Percentiles rank a stretch among this genome's conserved stretches.
Conservation (phyloP, 2,888 invertebrate genomes). For the Miltochrista miniata region DNA sequence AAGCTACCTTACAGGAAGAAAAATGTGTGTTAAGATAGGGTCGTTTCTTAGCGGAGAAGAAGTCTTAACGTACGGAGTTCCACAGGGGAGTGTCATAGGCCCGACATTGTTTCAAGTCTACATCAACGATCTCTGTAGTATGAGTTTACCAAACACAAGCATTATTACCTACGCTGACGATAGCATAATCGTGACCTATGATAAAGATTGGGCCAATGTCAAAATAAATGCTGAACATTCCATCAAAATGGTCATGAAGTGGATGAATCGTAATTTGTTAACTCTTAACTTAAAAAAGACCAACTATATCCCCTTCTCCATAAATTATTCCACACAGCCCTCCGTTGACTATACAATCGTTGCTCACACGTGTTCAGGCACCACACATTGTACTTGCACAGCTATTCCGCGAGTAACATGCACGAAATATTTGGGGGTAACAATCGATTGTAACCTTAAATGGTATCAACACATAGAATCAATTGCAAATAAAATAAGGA, state of each 20-base stretch:
- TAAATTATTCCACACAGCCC: not conserved
- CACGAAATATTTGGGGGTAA: too few species aligned
- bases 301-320: conserved; percentile 8
- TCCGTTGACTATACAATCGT: too few species aligned
- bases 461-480: too few species aligned
- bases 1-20: not conserved
- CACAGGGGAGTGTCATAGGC: not conserved
- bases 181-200: not conserved
- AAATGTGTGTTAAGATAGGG: not conserved
- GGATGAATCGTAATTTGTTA: not conserved
- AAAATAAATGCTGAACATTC: not conserved
- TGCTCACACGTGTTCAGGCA: too few species aligned
- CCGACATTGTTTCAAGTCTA: not conserved
- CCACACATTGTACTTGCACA: too few species aligned
- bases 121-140: not conserved
- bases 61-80: not conserved
- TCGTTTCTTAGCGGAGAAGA: not conserved
- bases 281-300: not conserved
- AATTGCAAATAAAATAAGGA: too few species aligned
- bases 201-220: not conserved
- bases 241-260: not conserved
- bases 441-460: too few species aligned
- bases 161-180: not conserved
- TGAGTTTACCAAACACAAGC: not conserved
- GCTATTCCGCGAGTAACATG: too few species aligned